Conservation (phyloP, 1,140 invertebrate genomes). For the Vanessa tameamea region DNA sequence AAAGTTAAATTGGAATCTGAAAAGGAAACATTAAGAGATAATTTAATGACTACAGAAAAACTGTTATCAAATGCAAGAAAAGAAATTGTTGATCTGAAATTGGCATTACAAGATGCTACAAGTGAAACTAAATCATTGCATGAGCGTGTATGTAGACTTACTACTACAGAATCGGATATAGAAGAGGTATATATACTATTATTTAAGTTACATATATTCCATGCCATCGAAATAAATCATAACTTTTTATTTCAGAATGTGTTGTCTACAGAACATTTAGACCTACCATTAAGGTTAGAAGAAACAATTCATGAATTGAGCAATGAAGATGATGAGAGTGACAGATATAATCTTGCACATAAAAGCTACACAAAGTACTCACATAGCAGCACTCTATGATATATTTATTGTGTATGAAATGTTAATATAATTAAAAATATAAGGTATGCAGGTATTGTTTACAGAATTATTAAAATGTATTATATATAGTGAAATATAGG, state of each 20-base stretch:
- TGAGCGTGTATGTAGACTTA: slow-evolving; percentile 60
- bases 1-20: slow-evolving; percentile 67
- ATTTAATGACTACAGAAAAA: slow-evolving; percentile 69
- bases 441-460: not conserved
- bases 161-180: slow-evolving; percentile 45
- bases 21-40: slow-evolving; percentile 60
- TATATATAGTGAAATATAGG: not conserved
- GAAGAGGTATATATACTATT: slow-evolving; percentile 48
- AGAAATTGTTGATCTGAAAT: slow-evolving; percentile 76
- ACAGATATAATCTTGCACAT: slow-evolving; percentile 43
- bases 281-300: slow-evolving; percentile 60
- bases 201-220: not conserved
- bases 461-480: not conserved
- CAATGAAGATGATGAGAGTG: slow-evolving; percentile 67
- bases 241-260: slow-evolving; percentile 53
- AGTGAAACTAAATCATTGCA: slow-evolving; percentile 73
- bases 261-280: slow-evolving; percentile 49
- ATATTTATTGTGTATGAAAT: not conserved
- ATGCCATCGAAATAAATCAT: not conserved
- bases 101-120: slow-evolving; percentile 76
- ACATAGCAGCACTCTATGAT: slow-evolving; percentile 63
- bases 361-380: slow-evolving; percentile 59
- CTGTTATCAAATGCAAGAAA: slow-evolving; percentile 72
- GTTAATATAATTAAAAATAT: not conserved
- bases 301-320: slow-evolving; percentile 67